phyloP scores from a whole-genome alignment of 2,113 vertebrate genomes.

The Ictalurus punctatus region DNA sequence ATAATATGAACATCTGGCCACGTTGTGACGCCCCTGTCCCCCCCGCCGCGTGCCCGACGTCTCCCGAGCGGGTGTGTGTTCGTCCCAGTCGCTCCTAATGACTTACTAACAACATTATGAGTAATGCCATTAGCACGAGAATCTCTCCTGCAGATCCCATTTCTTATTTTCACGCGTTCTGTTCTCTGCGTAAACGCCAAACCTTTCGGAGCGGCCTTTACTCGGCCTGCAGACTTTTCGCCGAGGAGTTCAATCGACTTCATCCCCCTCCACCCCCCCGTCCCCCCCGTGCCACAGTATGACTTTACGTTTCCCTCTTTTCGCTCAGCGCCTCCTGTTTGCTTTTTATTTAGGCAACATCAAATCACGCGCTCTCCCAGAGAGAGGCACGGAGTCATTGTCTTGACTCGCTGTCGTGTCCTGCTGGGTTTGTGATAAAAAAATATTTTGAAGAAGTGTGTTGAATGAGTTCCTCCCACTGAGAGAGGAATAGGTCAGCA shows the following conservation, averaged over 20 bases:
- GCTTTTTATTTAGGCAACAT: constrained; percentile 45
- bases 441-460: not conserved
- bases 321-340: constrained; percentile 23
- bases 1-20: constrained; percentile 16
- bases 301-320: constrained; percentile 13
- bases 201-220: not conserved
- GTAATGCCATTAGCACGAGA: constrained; percentile 29
- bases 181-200: not conserved
- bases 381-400: constrained; percentile 16
- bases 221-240: constrained; percentile 8
- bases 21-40: not conserved
- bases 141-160: not conserved
- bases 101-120: constrained; percentile 44
- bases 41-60: not conserved
- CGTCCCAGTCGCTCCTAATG: constrained; percentile 39
- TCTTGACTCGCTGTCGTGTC: constrained; percentile 8
- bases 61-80: not conserved
- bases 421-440: constrained; percentile 47
- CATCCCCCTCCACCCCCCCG: not conserved
- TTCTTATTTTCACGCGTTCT: not conserved
- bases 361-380: constrained; percentile 42
- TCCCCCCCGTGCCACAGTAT: not conserved
- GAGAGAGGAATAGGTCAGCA: constrained; percentile 33
- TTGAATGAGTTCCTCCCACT: constrained; percentile 40
- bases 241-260: constrained; percentile 21